Conservation (phyloP, 1,140 invertebrate species). For the Sesamia nonagrioides region DNA sequence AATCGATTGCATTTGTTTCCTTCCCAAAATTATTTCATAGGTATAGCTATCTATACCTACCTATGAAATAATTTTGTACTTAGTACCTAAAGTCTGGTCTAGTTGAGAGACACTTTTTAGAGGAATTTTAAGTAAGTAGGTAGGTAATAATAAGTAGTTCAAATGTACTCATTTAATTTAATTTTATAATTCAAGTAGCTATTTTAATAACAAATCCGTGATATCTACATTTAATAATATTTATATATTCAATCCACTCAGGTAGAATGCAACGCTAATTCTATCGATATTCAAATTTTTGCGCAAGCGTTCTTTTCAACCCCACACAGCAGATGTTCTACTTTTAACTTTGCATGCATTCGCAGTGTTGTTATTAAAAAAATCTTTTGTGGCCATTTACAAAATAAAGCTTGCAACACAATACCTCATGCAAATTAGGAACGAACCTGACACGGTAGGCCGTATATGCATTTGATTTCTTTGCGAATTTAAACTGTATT, state of each 20-base stretch:
- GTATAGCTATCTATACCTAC: too few species aligned
- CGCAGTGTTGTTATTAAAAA: conserved; percentile 85
- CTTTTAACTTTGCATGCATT: conserved; percentile 73
- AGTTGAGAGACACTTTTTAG: too few species aligned
- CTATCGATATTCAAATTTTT: conserved; percentile 74
- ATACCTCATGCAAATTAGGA: conserved; percentile 86
- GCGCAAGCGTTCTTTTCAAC: conserved; percentile 54
- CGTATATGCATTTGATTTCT: conserved; percentile 56
- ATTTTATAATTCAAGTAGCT: background rate
- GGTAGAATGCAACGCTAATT: conserved; percentile 45
- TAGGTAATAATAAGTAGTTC: background rate
- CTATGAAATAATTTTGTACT: too few species aligned
- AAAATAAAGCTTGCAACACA: conserved; percentile 83
- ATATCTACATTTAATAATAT: conserved; percentile 24
- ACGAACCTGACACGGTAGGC: conserved; percentile 57
- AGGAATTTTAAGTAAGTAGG: too few species aligned
- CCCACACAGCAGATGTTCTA: conserved; percentile 82
- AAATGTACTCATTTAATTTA: background rate
- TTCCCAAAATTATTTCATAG: too few species aligned
- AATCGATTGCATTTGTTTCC: too few species aligned
- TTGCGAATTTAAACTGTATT: conserved; percentile 65
- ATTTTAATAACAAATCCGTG: conserved; percentile 1
- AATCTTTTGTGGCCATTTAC: conserved; percentile 84
- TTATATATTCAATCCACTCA: conserved; percentile 17
- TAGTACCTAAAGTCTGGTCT: too few species aligned